A percentile compares a stretch with the other conserved stretches of the same genome.
phyloP scores from a whole-genome alignment of 2,797 vertebrate species.

The Antrozous pallidus region DNA sequence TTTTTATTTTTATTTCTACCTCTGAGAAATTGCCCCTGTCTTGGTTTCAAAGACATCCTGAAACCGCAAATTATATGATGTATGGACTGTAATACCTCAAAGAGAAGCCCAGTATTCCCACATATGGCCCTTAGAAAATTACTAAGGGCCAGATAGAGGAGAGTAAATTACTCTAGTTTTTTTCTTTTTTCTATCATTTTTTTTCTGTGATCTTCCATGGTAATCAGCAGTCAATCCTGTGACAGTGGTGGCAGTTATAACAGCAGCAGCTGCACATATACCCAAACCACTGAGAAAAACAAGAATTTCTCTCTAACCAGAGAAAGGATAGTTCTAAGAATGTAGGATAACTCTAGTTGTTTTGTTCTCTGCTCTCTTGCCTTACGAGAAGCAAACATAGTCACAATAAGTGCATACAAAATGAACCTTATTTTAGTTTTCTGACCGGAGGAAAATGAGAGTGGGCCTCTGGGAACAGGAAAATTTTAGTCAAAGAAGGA shows the following conservation, averaged over 20 bases:
- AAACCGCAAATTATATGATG: background rate
- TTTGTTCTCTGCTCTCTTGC: background rate
- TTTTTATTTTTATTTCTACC: background rate
- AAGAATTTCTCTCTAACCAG: background rate
- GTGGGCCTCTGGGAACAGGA: background rate
- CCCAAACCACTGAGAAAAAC: background rate
- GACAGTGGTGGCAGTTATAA: background rate
- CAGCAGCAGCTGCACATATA: background rate
- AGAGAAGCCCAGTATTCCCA: background rate
- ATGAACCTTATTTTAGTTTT: background rate
- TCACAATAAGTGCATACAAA: background rate
- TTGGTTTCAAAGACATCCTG: background rate
- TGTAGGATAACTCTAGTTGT: too few relatives aligned
- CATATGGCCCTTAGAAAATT: background rate
- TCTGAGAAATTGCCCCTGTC: background rate
- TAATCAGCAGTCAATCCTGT: background rate
- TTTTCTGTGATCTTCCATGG: background rate
- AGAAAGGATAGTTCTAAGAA: background rate
- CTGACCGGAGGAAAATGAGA: background rate
- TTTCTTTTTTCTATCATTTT: background rate
- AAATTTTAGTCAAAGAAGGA: too few relatives aligned
- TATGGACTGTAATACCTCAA: background rate
- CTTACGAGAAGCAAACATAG: background rate
- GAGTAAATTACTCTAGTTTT: too few relatives aligned
- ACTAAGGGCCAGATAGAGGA: background rate